Evolutionary conservation across 2,113 vertebrate genomes (phyloP), one percentile per base, ranked within the genome.

Genomic region (Lipophrys pholis): DNA sequence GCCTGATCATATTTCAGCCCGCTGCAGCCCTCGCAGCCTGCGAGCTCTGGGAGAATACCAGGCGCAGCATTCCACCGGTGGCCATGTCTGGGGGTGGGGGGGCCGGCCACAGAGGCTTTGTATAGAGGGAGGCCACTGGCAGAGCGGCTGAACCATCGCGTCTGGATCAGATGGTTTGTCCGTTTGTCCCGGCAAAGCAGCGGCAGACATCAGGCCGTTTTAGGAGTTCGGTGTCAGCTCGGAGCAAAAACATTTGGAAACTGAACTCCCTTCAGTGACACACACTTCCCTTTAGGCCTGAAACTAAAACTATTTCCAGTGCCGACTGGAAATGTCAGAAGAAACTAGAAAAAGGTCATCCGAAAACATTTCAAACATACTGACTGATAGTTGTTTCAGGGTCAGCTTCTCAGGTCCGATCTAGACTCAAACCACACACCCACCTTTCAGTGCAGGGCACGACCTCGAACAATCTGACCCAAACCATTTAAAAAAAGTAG

Each of bases 11-110:
- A 86, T 90, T 88, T 88, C 90, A 89, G 78, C 58, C 61, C 8
- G 58, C 77, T 73, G 75, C 80, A 73, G 82, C 80, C 58, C 72
- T 64, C 14, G 6, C 21, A 11, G 82, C 74, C 61, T 73, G 76
- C 21, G 58, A 78, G 88, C 83, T 56, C 58, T 7, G 51, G 54
- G 80, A 80, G 86, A 89, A 90, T 89, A 90, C 89, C 89, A 90
- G 77, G 88, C 92, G 58, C 85, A 74, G 86, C 88, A 91, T 91
- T 89, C 89, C 90, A 85, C 86, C 60, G 5, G 83, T 76, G 60
- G 78, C 57, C 85, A 30, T 51, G 88, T 79, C 79, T 84, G 78
- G 63, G 80, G 74, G 87, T 68, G 81, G 83, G 85, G 80, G 81
- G 72, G n/a, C 73, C 11, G 71, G 72, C 68, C 81, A 70, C 15